Evolutionary conservation across 2,888 invertebrate genomes (phyloP), one percentile per base, ranked within the genome.

Genomic region (Trichopoda pennipes): DNA sequence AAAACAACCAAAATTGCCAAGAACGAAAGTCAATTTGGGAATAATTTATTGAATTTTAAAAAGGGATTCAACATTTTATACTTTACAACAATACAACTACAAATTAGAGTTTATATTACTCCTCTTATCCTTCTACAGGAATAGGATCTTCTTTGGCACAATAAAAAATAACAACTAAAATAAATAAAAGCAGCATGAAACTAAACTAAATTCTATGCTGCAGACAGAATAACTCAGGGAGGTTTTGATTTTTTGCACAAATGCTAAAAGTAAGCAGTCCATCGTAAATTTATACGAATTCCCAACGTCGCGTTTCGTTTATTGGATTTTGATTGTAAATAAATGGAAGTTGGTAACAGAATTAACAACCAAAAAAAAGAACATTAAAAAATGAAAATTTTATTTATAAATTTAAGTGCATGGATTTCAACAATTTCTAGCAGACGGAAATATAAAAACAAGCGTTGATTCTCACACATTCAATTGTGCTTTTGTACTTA

Each of bases 1-100:
- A 38, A 38, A 66, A 78, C 58, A 42, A 85, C 81, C 73, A 84
- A 84, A 58, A 84, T 84, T 85, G 84, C 82, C 76, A 55, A 84
- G 80, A 78, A 84, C 82, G 82, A 81, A 85, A 85, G 85, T 85
- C 85, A 86, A 85, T 86, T 86, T 84, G 84, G 81, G 72, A 83
- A 84, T 86, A 85, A 85, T 86, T 86, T 85, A 86, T 86, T 86
- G 85, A 85, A 85, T 85, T 86, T 85, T 85, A 84, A 85, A 85
- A 86, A 85, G 85, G 70, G 85, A 80, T 86, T 85, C 84, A 69
- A 55, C 21, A 16, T 35, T 75, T 76, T 80, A 53, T 72, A 66
- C 63, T 76, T 19, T 68, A 51, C 60, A 63, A 73, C 66, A 63
- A 73, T 80, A 63, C 68, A 69, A 42, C 77, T 78, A 75, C 60